Percentiles rank a stretch among this genome's conserved stretches.
These are phyloP conservation scores for Nannobrachium achirus DNA, from an alignment of 2,113 vertebrate species.

Conservation along the genomic window DNA sequence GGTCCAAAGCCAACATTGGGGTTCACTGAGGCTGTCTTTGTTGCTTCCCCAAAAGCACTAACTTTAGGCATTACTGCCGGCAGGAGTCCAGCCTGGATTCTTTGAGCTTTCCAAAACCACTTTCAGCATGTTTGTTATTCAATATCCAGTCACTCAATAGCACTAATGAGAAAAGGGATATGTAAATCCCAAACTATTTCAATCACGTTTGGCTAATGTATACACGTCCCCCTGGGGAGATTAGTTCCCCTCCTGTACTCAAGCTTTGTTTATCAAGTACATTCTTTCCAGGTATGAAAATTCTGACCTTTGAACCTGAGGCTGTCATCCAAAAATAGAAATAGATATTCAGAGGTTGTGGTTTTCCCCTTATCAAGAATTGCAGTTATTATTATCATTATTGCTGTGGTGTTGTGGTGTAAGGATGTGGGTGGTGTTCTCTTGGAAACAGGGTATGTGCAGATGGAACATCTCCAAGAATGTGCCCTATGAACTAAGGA, in stretches of 20 bases:
- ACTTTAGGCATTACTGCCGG: conserved; percentile 39
- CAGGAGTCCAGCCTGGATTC: conserved; percentile 45
- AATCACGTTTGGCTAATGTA: conserved; percentile 55
- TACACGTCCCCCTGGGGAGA: conserved; percentile 39
- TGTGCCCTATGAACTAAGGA: conserved; percentile 20
- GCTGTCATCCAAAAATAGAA: conserved; percentile 7
- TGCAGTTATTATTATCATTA: conserved; percentile 10
- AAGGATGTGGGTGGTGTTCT: conserved; percentile 6
- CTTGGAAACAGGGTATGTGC: neutral
- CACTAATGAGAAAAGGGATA: conserved; percentile 66
- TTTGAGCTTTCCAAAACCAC: conserved; percentile 61
- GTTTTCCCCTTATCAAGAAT: neutral
- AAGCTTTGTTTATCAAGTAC: conserved; percentile 43
- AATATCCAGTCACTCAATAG: conserved; percentile 64
- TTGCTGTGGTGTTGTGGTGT: neutral
- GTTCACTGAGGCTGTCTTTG: conserved; percentile 67
- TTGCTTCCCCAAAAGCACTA: conserved; percentile 63
- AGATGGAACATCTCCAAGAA: conserved; percentile 27
- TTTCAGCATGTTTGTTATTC: conserved; percentile 69
- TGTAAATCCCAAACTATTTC: conserved; percentile 65
- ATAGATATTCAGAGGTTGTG: conserved; percentile 4
- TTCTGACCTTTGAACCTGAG: conserved; percentile 18
- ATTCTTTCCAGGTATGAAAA: conserved; percentile 51
- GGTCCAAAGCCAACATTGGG: conserved; percentile 73
- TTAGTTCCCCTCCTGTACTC: conserved; percentile 31